Evolutionary conservation across 2,888 invertebrate genomes (phyloP).

Genomic region (Osmoderma eremita): DNA sequence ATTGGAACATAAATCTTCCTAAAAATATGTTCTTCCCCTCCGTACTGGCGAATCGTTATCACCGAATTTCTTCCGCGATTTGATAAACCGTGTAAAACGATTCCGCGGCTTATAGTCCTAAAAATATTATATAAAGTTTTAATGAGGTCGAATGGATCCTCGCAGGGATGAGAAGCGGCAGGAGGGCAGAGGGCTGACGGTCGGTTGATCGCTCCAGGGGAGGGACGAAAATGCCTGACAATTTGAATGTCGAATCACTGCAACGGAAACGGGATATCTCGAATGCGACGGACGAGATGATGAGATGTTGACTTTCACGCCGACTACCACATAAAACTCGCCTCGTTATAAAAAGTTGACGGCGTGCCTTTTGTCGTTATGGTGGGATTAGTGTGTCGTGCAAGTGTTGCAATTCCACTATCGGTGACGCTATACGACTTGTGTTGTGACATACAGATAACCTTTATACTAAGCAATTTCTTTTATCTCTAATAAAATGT

Average conservation of each 20-base stretch:
- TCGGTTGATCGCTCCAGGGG: not conserved
- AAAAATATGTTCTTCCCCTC: conserved; percentile 15
- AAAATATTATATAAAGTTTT: conserved; percentile 33
- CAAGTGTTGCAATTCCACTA: conserved; percentile 6
- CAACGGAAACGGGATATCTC: conserved; percentile 18
- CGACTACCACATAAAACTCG: conserved; percentile 32
- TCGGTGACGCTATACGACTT: not conserved
- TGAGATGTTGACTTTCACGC: conserved; percentile 35
- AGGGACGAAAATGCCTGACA: conserved; percentile 11
- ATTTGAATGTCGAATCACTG: conserved; percentile 36
- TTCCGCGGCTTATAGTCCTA: conserved; percentile 10
- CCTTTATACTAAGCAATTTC: not conserved
- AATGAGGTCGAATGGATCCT: conserved; percentile 30
- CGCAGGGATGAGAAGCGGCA: not conserved
- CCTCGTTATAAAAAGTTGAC: conserved; percentile 35
- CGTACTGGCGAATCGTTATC: not conserved
- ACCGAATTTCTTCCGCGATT: conserved; percentile 2
- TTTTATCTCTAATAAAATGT: too few relatives aligned
- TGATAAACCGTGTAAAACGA: conserved; percentile 24
- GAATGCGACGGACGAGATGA: conserved; percentile 15
- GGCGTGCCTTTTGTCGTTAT: conserved; percentile 30
- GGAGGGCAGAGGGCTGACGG: not conserved
- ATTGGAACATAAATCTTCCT: conserved; percentile 27
- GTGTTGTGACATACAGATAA: conserved; percentile 10
- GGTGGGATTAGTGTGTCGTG: conserved; percentile 22